Evolutionary conservation across 2,797 vertebrate genomes (phyloP), one percentile per base, ranked within the genome.

Genomic region (Hyperoplus immaculatus): DNA sequence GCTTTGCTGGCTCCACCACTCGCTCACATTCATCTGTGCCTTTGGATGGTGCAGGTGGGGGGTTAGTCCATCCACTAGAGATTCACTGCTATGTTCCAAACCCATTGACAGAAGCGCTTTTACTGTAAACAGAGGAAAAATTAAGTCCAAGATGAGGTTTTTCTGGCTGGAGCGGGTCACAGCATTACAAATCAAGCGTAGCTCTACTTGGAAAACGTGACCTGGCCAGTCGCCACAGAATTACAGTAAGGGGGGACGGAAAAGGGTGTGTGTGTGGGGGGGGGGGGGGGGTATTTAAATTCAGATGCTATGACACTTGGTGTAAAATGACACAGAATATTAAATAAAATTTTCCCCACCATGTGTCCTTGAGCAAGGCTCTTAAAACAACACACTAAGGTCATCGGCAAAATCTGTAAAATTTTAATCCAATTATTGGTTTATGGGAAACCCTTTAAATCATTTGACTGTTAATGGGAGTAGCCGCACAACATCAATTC

Each of bases 121-220:
- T 55, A 67, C 67, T 84, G 68, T 85, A 83, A 81, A 87, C 65
- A 78, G 62, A 80, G 18, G 77, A 83, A 60, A 29, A 80, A 80
- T 50, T 29, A 51, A 74, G 75, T 75, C 79, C 75, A 36, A 82
- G 82, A 90, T 83, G 84, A 83, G 84, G 80, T 85, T 86, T 78
- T 80, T 81, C 86, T 77, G 62, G 76, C 38, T 85, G 77, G 71
- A 82, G 72, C 56, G 78, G 88, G 89, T 90, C 90, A 87, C 18
- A 69, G 68, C 80, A 63, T 69, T 78, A 69, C 80, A 84, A 84
- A 77, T 80, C 78, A 80, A 73, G 29, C 58, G 29, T n/a, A 21
- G 72, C 70, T 65, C 72, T 74, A 60, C 21, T 39, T 1, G 41
- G 60, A 68, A 58, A 69, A 71, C 15, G 21, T 55, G 71, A 72